Evolutionary conservation across 2,797 vertebrate genomes (phyloP), one percentile per base, ranked within the genome.

Genomic region (Lepidocolaptes lacrymiger): DNA sequence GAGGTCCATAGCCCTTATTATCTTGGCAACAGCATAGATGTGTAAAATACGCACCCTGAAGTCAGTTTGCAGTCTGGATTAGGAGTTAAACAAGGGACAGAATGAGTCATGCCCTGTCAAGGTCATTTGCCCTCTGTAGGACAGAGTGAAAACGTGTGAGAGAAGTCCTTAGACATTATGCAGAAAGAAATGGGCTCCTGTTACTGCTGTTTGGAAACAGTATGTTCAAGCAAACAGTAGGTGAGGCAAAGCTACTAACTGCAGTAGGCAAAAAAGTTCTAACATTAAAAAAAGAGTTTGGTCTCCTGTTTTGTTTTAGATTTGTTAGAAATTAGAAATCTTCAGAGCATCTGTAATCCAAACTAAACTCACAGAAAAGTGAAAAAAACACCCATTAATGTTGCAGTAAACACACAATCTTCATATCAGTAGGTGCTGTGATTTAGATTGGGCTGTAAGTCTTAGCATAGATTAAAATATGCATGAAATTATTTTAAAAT

Each of bases 101-200:
- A 71, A 26, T 96, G 93, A 95, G 85, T 96, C 90, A 95, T 83
- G 73, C 37, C 84, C 73, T 85, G 43, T 83, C 96, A 97, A 98
- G 97, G 97, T 97, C 96, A 82, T 85, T 88, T 86, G 62, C 34
- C 46, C 30, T 72, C 30, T 77, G 15, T 51, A 85, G 86, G 67
- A n/a, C 81, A 43, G 39, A 85, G 46, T 72, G 34, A 43, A 68
- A 71, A 68, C 22, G 17, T 58, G 3, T 7, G 7, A 41, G 55
- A 69, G 71, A 85, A 86, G 68, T 89, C 41, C 22, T 55, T 26
- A 72, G 61, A 36, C 51, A 16, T 26, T 51, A 51, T 3, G 0
- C 7, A 76, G 66, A 73, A 89, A 62, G 78, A 75, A 79, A 30
- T 54, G 15, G 0, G 2, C 20, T 62, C 7, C 21, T 72, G 2